Evolutionary conservation across 1,140 invertebrate genomes (phyloP), one percentile per base, ranked within the genome.

Genomic region (Bombus turneri): DNA sequence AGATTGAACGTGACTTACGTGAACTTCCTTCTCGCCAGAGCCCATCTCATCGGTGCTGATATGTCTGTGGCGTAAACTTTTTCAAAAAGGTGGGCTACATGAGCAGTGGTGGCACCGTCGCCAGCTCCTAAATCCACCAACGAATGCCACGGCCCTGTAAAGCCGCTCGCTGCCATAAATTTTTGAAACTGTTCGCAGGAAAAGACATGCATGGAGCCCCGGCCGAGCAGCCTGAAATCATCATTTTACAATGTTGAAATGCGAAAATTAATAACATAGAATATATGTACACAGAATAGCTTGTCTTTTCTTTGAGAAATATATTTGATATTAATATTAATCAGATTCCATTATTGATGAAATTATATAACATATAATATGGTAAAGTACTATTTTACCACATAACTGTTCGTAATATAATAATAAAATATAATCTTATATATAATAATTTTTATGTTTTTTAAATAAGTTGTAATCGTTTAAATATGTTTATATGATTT

Each of bases 191-290:
- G 98, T 37, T 96, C 93, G 47, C 96, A 94, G 0, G 98, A 99
- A 87, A 98, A 97, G 4, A 99, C 98, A 95, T 99, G 99, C 98
- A 99, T 99, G 0, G 98, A 98, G 28, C 98, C 98, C 68, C 98
- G 96, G 31, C 97, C 96, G 15, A 99, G 95, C 92, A 98, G 96
- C 85, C 98, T 98, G 96, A 72, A 95, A 95, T 47, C 86, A 73
- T 83, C 31, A 59, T 78, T 72, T 64, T 22, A 18, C 18, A 62
- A 59, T 37, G 18, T 74, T 25, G 18, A 9, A 74, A 57, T 22
- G 47, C 2, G 31, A 39, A 25, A 76, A 59, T 59, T 53, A 22
- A 53, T 8, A 53, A 53, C 6, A 53, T 22, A 28, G 34, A 10
- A 34, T 31, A 18, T 5, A 13, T 13, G 28, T n/a, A 62, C 28